Evolutionary conservation across 1,140 invertebrate genomes (phyloP).

Genomic region (Pogonus chalceus): DNA sequence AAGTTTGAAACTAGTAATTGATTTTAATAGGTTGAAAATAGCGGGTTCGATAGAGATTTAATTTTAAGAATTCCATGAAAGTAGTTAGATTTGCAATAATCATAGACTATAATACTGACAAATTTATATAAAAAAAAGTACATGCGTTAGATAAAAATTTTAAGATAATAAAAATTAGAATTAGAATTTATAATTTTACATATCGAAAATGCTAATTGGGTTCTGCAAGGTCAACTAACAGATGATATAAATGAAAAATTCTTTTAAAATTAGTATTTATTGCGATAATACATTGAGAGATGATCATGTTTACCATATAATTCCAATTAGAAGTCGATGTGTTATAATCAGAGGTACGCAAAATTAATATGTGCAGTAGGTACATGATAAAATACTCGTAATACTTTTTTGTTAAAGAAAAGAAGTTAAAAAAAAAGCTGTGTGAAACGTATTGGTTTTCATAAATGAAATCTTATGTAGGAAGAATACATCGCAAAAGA

Average conservation of each 20-base stretch:
- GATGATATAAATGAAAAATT: constrained; percentile 14
- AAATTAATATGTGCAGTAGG: constrained; percentile 24
- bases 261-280: constrained; percentile 18
- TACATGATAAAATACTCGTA: constrained; percentile 30
- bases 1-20: constrained; percentile 33
- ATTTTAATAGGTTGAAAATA: constrained; percentile 27
- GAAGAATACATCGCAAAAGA: constrained; percentile 16
- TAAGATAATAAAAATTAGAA: neutral
- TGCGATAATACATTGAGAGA: constrained; percentile 24
- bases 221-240: constrained; percentile 14
- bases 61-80: constrained; percentile 28
- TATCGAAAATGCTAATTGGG: constrained; percentile 15
- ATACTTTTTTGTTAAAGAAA: constrained; percentile 26
- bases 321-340: constrained; percentile 22
- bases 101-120: constrained; percentile 24
- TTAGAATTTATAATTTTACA: constrained; percentile 1
- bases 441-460: constrained; percentile 27
- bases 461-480: constrained; percentile 15
- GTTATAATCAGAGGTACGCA: constrained; percentile 20
- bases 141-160: constrained; percentile 10
- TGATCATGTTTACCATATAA: constrained; percentile 21
- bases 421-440: constrained; percentile 24
- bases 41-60: constrained; percentile 27
- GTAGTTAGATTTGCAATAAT: constrained; percentile 29
- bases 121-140: constrained; percentile 18